These are phyloP conservation scores for Eclectus roratus DNA, from an alignment of 2,113 vertebrate species.

Conservation along the genomic window DNA sequence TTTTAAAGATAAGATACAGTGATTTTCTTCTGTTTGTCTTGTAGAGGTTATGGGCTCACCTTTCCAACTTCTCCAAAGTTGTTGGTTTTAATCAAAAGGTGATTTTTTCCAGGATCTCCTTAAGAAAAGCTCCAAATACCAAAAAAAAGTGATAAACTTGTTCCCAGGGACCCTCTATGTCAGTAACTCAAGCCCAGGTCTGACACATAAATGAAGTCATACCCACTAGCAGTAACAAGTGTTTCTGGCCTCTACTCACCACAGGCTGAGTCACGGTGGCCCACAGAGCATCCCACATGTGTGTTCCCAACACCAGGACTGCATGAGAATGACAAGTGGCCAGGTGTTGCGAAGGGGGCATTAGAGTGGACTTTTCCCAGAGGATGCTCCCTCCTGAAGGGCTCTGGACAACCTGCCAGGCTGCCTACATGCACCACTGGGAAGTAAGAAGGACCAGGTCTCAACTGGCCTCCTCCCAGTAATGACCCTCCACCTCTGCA, in stretches of 20 bases:
- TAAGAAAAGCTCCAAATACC: neutral
- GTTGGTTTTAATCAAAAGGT: neutral
- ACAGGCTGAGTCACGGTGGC: neutral
- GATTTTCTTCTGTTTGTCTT: neutral
- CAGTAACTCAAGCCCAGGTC: neutral
- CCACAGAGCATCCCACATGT: neutral
- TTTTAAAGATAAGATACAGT: neutral
- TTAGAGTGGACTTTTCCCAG: too few species aligned
- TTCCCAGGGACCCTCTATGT: neutral
- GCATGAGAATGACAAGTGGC: fast-evolving
- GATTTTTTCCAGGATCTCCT: neutral
- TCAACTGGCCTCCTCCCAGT: neutral
- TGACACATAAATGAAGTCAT: neutral
- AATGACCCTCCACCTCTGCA: neutral
- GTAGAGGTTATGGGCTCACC: neutral
- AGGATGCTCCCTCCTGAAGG: neutral
- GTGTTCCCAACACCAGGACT: neutral
- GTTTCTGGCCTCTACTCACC: neutral
- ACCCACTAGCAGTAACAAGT: neutral
- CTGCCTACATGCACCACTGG: neutral
- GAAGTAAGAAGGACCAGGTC: neutral
- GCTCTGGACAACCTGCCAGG: neutral
- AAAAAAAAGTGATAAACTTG: neutral
- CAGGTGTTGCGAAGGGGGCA: neutral
- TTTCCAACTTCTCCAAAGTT: neutral